Evolutionary conservation across 2,888 invertebrate species (phyloP), one percentile per base, ranked within the genome.

Genomic region (Dasypogon diadema): DNA sequence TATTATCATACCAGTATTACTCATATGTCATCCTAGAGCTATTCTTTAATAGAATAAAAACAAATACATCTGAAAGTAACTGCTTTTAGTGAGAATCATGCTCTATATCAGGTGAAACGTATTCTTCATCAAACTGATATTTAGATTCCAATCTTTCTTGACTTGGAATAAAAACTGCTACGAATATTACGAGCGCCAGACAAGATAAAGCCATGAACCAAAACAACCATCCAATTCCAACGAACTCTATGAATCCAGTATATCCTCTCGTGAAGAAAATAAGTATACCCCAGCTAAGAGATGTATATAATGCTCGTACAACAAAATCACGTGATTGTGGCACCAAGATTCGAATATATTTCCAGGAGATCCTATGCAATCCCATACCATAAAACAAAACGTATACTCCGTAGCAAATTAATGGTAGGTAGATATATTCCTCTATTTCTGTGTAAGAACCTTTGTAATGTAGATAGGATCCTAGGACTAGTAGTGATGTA

Each of bases 281-380:
- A 0, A 92, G 91, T n/a, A 91, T 83, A 12, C 88, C 85, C 93
- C 93, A 93, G 80, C 91, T 92, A 70, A 90, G 22, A 21, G 78
- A 65, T 56, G 56, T 54, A 22, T 75, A 76, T 22, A 79, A 34
- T 3, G 70, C 26, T n/a, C 78, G 54, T 8, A 75, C 58, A 14
- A 60, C 77, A 56, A 78, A 78, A 37, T 76, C 78, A 18, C 76
- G 76, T 22, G 74, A 74, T 55, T 76, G 74, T 3, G 78, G 78
- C 8, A 76, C 65, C 1, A 77, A 21, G 10, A 60, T 48, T n/a
- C 77, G 55, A 8, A 77, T 73, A 24, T 77, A 78, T 14, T 77
- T 75, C 65, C 76, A 75, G 2, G 75, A 18, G 1, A 80, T 58
- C 1, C 78, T 78, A 56, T 77, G 68, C 14, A 78, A 56, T 2